Evolutionary conservation across 2,113 vertebrate species (phyloP).

Genomic region (Anarrhichthys ocellatus): DNA sequence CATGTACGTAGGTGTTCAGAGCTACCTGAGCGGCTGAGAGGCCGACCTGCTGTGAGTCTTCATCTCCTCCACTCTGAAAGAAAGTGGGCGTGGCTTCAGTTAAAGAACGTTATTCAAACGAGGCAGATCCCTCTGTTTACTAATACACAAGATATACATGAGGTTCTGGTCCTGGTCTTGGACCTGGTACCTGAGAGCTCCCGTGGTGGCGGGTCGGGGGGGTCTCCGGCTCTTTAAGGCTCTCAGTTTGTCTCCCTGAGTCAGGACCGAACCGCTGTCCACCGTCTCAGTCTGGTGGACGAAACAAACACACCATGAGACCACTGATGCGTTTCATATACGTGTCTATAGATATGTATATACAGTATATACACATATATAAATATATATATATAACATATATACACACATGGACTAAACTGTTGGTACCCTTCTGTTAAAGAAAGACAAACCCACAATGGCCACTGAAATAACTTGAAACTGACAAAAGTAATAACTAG

Average conservation of each 20-base stretch:
- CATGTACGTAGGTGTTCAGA: not conserved
- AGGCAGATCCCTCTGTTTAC: too few relatives aligned
- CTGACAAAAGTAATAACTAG: too few relatives aligned
- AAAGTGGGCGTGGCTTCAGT: too few relatives aligned
- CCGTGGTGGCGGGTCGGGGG: constrained; percentile 83
- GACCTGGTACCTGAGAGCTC: constrained; percentile 83
- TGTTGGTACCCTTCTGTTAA: too few relatives aligned
- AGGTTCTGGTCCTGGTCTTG: not conserved
- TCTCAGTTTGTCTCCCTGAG: constrained; percentile 97
- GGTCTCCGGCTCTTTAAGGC: constrained; percentile 92
- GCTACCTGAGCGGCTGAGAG: constrained; percentile 89
- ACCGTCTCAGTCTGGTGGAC: constrained; percentile 82
- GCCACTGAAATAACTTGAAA: too few relatives aligned
- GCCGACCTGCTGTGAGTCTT: constrained; percentile 85
- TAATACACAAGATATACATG: not conserved
- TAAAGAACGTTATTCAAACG: too few relatives aligned
- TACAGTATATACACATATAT: too few relatives aligned
- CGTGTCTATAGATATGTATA: too few relatives aligned
- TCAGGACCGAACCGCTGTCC: constrained; percentile 83
- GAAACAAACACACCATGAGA: constrained; percentile 13
- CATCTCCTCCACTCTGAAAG: constrained; percentile 81
- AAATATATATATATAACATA: too few relatives aligned
- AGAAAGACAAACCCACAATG: too few relatives aligned
- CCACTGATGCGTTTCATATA: not conserved
- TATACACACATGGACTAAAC: too few relatives aligned